phyloP scores from a whole-genome alignment of 1,140 invertebrate genomes.

The Camponotus floridanus region DNA sequence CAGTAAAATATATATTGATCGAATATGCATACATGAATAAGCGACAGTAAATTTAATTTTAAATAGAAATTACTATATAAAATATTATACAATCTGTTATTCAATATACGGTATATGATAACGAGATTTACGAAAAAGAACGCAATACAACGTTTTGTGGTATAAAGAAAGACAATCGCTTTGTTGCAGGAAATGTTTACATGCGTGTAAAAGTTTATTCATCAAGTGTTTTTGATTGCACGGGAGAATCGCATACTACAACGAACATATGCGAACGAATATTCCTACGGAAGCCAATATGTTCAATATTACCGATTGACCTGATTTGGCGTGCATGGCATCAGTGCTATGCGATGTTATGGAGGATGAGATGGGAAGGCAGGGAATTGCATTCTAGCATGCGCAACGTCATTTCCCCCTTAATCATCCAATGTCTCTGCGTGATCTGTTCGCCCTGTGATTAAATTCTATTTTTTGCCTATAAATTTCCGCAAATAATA shows the following conservation, averaged over 20 bases:
- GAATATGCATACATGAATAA: neutral
- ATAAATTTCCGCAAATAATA: neutral
- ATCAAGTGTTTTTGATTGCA: neutral
- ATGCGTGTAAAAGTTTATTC: neutral
- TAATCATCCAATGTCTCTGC: conserved; percentile 10
- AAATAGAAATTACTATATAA: neutral
- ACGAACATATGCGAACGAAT: conserved; percentile 26
- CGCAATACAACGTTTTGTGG: neutral
- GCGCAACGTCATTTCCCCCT: conserved; percentile 61
- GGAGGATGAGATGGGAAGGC: neutral
- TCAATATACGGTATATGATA: neutral
- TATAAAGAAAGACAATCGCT: neutral
- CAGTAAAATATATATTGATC: neutral
- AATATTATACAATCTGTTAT: neutral
- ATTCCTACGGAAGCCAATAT: conserved; percentile 47
- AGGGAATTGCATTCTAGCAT: conserved; percentile 30
- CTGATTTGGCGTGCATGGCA: conserved; percentile 60
- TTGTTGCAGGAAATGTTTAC: neutral
- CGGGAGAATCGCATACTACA: neutral
- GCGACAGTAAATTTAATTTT: neutral
- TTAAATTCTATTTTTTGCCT: conserved; percentile 51
- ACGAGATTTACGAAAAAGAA: neutral
- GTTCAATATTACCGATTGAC: conserved; percentile 67
- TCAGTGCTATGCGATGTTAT: conserved; percentile 21
- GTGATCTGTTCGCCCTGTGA: conserved; percentile 17